Evolutionary conservation across 1,140 invertebrate genomes (phyloP), one percentile per base, ranked within the genome.

Genomic region (Kradibia gibbosae): DNA sequence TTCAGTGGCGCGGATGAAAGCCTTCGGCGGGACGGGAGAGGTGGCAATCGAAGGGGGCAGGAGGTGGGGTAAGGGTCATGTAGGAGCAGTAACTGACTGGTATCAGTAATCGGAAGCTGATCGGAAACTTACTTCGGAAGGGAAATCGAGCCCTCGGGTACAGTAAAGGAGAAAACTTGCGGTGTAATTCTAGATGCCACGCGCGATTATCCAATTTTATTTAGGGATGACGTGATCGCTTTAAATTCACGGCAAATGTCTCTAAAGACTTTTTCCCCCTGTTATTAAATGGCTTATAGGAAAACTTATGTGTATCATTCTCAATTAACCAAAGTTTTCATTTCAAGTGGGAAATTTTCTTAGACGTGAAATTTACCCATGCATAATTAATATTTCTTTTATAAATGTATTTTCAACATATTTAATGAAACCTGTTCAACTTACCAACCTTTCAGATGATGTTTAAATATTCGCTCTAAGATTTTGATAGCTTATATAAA

Each of bases 31-130:
- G 22, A 25, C 17, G 48, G 25, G 50, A 34, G 48, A 34, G 48
- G 25, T 55, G n/a, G n/a, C n/a, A n/a, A n/a, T n/a, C n/a, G 72
- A n/a, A 55, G 55, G 5, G 22, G 55, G 55, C 22, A 57, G 62
- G 31, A 67, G 34, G 3, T 10, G 31, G n/a, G 13, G 34, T 10
- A 13, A 67, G 17, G 62, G 20, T 36, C 28, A 20, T 67, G 7
- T n/a, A n/a, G n/a, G n/a, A n/a, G n/a, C 4, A 25, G 25, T 25
- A 22, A 65, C 13, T 8, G 42, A 45, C 5, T 45, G 72, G 65
- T 81, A 81, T 81, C 79, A 48, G 57, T 81, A 81, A 81, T 81
- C 79, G 72, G 34, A 76, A 81, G 53, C 57, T 70, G 57, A 81
- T 75, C 20, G 42, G 50, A 22, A 50, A 42, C 17, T 25, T n/a